phyloP scores from a whole-genome alignment of 2,888 invertebrate genomes.

The Lumbricus terrestris region DNA sequence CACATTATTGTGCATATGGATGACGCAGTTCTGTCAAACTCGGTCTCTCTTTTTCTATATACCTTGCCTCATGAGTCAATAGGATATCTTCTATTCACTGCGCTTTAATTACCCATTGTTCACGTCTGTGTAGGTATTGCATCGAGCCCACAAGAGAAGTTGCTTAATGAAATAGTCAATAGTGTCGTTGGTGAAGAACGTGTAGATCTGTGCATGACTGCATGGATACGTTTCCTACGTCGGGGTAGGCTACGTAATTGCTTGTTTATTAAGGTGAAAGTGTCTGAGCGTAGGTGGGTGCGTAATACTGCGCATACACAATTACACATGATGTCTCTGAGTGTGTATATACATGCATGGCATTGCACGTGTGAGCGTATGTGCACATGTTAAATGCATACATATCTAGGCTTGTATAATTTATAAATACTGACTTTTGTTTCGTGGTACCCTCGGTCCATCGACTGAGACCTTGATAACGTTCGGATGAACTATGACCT shows the following conservation, averaged over 20 bases:
- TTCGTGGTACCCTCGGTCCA: constrained; percentile 3
- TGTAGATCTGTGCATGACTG: no score
- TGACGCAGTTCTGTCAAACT: background rate
- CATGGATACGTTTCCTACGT: background rate
- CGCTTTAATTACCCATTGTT: background rate
- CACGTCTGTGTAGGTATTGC: background rate
- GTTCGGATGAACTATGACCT: background rate
- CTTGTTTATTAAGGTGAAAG: background rate
- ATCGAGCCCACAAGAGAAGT: background rate
- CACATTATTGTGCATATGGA: background rate
- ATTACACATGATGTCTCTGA: background rate
- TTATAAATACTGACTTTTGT: background rate
- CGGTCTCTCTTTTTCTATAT: no score
- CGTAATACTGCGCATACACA: background rate
- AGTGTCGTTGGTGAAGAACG: background rate
- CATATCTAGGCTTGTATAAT: no score
- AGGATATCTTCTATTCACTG: background rate
- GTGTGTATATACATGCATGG: no score
- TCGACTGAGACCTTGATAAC: constrained; percentile 8
- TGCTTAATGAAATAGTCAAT: background rate
- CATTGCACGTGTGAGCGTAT: no score
- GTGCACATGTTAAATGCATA: no score
- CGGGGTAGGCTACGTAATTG: background rate
- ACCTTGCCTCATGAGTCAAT: no score
- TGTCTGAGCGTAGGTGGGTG: background rate